Evolutionary conservation across 1,140 invertebrate species (phyloP).

Genomic region (Melanaphis sacchari): DNA sequence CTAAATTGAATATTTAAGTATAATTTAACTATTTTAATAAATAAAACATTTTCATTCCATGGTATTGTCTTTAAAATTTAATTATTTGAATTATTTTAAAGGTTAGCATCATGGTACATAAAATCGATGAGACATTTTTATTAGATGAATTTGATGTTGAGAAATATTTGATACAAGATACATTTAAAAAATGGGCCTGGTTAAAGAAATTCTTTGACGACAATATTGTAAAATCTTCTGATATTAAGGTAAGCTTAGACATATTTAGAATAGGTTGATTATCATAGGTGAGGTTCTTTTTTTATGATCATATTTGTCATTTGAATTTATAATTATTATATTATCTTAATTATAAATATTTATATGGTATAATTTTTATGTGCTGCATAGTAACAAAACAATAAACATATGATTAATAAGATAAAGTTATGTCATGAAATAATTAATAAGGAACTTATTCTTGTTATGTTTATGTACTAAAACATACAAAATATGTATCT

Average conservation of each 20-base stretch:
- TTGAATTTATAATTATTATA: not conserved
- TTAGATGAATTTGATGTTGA: constrained; percentile 93
- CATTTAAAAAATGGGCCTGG: constrained; percentile 87
- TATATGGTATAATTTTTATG: not conserved
- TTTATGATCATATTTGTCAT: not conserved
- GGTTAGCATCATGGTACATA: constrained; percentile 88
- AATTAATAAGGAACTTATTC: too few relatives aligned
- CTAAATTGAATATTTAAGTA: not conserved
- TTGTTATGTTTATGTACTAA: too few relatives aligned
- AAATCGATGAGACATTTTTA: constrained; percentile 85
- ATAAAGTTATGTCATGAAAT: too few relatives aligned
- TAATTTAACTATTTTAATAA: not conserved
- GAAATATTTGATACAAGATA: constrained; percentile 77
- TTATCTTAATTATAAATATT: too few relatives aligned
- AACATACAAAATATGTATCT: too few relatives aligned
- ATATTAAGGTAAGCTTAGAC: constrained; percentile 67
- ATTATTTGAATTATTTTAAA: constrained; percentile 61
- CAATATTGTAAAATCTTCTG: constrained; percentile 75
- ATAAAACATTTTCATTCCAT: not conserved
- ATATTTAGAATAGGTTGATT: not conserved
- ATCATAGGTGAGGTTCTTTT: not conserved
- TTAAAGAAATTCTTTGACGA: constrained; percentile 85
- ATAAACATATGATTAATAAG: too few relatives aligned
- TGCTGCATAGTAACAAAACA: not conserved
- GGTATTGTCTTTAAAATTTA: not conserved